These are phyloP conservation scores for Dryas iulia DNA, from an alignment of 1,140 invertebrate species.

Conservation along the genomic window DNA sequence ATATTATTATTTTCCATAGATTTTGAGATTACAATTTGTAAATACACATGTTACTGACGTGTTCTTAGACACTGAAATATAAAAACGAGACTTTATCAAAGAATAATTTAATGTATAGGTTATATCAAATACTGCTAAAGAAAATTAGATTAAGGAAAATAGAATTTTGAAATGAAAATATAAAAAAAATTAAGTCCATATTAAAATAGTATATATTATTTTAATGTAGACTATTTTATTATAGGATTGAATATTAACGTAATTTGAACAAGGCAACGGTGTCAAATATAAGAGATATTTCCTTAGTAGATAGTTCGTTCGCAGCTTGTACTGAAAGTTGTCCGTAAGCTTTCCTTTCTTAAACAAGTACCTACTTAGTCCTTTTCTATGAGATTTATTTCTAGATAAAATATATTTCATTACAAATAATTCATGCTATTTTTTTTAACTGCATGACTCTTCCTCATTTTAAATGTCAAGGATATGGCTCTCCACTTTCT, in stretches of 20 bases:
- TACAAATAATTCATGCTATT: neutral
- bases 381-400: neutral
- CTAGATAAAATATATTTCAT: neutral
- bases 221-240: too few species aligned
- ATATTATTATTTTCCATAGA: too few species aligned
- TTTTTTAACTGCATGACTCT: neutral
- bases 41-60: too few species aligned
- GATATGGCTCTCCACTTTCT: too few species aligned
- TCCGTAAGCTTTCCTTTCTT: slow-evolving; percentile 3
- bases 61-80: too few species aligned
- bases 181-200: too few species aligned
- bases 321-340: slow-evolving; percentile 4
- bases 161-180: too few species aligned
- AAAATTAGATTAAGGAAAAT: too few species aligned
- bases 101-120: too few species aligned
- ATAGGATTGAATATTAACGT: neutral
- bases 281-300: slow-evolving; percentile 1
- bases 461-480: neutral
- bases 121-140: too few species aligned
- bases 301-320: neutral
- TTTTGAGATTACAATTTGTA: too few species aligned
- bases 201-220: neutral
- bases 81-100: too few species aligned
- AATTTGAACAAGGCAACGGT: neutral
- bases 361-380: neutral